Conservation (phyloP, 2,113 vertebrate genomes). For the Tachycineta bicolor region DNA sequence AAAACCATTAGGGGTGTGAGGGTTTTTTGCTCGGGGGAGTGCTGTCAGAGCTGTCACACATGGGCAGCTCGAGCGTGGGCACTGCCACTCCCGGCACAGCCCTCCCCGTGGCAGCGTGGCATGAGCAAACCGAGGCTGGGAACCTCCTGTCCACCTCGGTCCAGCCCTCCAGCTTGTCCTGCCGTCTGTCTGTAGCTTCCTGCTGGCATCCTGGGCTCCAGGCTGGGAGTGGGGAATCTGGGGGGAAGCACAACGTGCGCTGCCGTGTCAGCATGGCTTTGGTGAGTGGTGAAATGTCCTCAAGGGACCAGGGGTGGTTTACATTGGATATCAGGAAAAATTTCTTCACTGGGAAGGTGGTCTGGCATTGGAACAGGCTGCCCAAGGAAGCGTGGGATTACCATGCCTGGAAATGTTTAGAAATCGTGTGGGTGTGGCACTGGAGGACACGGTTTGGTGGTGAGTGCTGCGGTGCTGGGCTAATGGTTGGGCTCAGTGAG, state of each 20-base stretch:
- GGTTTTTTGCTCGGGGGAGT: not conserved
- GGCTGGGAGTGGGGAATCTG: not conserved
- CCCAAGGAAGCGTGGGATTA: not conserved
- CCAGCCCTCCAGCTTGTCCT: not conserved
- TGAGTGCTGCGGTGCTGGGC: not conserved
- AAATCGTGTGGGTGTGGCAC: not conserved
- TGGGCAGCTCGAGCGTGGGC: not conserved
- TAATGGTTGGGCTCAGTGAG: not conserved
- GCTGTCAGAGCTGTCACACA: not conserved
- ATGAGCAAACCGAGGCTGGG: not conserved
- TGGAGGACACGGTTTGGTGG: not conserved
- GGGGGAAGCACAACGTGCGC: not conserved
- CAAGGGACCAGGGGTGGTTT: not conserved
- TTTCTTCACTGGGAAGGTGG: not conserved
- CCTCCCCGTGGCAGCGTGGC: rapidly evolving
- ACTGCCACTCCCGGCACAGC: not conserved
- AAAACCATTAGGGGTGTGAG: not conserved
- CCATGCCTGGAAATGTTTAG: not conserved
- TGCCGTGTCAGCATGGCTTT: not conserved
- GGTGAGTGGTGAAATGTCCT: not conserved
- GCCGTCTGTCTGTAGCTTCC: not conserved
- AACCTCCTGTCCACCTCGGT: not conserved
- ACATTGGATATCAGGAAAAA: not conserved
- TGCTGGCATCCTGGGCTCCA: not conserved
- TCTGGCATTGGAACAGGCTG: not conserved